Evolutionary conservation across 2,797 vertebrate genomes (phyloP), one percentile per base, ranked within the genome.

Genomic region (Acipenser transmontanus): DNA sequence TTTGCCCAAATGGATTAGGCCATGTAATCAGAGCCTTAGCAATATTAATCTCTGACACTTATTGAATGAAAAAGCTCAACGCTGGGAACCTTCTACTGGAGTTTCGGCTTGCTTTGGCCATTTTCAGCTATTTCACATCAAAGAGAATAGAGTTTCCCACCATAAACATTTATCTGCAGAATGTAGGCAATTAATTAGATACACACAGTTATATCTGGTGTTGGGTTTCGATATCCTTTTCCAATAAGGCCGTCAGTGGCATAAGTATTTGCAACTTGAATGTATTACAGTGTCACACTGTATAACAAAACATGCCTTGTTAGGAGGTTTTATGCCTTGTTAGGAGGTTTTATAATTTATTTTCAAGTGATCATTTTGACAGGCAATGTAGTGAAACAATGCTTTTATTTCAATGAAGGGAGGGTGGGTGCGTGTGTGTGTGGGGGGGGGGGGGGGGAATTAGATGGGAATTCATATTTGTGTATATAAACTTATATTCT

Each of bases 171-270:
- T 83, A 85, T 85, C 73, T 77, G 75, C 82, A 87, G 87, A 85
- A 86, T 89, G 87, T 78, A 76, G 79, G 86, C 82, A 89, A 91
- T 93, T 94, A 91, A 92, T 94, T 93, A 93, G 88, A 90, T 90
- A 89, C 75, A 87, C 86, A 90, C 87, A 88, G 88, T 91, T 93
- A 91, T 87, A 80, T 79, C 87, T 84, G 89, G 81, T 84, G 86
- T 84, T 82, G 70, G 76, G 85, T 87, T 89, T 86, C 89, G 76
- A 89, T 84, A 82, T 78, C 81, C 80, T 88, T 85, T 80, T 85
- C 83, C 87, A 79, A 79, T 80, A 83, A 66, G 68, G 86, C 84
- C 87, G 66, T 76, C 76, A 50, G 78, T 81, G 74, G 76, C 71
- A 70, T 69, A 69, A 81, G 71, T 66, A 69, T 66, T 66, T 66